A percentile compares a stretch with the other conserved stretches of the same genome.
Conservation (phyloP, 2,888 invertebrate species). For the Xestia xanthographa region DNA sequence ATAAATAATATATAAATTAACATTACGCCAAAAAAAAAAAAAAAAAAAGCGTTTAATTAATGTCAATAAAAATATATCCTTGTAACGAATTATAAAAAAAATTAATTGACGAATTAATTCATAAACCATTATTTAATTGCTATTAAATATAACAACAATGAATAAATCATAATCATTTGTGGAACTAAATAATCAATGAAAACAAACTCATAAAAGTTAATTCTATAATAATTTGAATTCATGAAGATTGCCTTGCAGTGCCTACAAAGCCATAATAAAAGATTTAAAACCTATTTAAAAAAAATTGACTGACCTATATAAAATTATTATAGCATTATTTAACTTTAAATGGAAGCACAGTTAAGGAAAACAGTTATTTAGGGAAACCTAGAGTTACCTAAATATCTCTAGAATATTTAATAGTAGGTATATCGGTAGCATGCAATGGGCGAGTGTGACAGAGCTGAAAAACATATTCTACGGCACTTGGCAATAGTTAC, state of each 20-base stretch:
- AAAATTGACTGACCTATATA: neutral
- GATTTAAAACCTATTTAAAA: neutral
- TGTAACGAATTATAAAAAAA: neutral
- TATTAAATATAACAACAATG: neutral
- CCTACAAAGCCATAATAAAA: neutral
- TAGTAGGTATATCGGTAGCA: neutral
- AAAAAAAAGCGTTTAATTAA: no score
- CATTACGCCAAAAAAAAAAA: no score
- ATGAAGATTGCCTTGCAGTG: neutral
- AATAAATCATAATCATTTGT: neutral
- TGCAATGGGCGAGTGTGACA: neutral
- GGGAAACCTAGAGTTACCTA: neutral
- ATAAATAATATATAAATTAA: no score
- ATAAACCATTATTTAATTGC: neutral
- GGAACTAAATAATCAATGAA: neutral
- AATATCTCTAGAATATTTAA: neutral
- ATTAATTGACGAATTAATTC: neutral
- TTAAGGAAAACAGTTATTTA: neutral
- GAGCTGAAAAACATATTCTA: neutral
- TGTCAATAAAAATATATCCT: neutral
- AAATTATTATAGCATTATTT: neutral
- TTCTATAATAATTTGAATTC: no score
- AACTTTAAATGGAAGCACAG: neutral
- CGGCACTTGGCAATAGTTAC: neutral
- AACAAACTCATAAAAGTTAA: neutral